Conservation (phyloP, 2,888 invertebrate species). For the Gandaritis pyraliata region DNA sequence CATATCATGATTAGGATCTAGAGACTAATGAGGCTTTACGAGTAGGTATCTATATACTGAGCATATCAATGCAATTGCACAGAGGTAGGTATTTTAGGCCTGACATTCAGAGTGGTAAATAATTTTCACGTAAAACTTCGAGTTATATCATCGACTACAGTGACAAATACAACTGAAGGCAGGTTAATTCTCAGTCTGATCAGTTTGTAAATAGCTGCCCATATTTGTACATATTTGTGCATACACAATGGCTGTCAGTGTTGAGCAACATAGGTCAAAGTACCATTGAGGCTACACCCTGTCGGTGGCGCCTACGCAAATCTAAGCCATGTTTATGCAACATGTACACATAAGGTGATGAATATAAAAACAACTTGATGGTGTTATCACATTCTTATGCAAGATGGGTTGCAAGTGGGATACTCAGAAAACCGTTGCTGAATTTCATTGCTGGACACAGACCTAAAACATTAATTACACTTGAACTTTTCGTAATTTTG, state of each 20-base stretch:
- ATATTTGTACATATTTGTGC: slow-evolving; percentile 39
- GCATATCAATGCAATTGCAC: too few relatives aligned
- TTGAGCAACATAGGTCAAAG: slow-evolving; percentile 45
- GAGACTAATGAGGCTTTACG: slow-evolving; percentile 7
- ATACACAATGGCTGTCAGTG: slow-evolving; percentile 35
- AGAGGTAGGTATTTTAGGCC: too few relatives aligned
- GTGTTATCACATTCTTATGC: slow-evolving; percentile 21
- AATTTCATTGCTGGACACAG: not conserved
- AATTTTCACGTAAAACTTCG: not conserved
- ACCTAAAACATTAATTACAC: too few relatives aligned
- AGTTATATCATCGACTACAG: not conserved
- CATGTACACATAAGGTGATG: slow-evolving; percentile 24
- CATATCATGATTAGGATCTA: not conserved
- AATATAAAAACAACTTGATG: slow-evolving; percentile 27
- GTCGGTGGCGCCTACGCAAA: slow-evolving; percentile 43
- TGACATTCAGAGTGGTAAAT: not conserved
- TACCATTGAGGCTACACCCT: slow-evolving; percentile 40
- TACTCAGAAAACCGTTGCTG: not conserved
- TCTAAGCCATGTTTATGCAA: slow-evolving; percentile 42
- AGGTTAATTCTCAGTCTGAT: slow-evolving; percentile 30
- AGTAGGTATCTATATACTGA: too few relatives aligned
- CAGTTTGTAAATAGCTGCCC: slow-evolving; percentile 36
- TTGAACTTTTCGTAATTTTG: too few relatives aligned
- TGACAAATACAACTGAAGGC: slow-evolving; percentile 19
- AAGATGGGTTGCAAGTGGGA: slow-evolving; percentile 3